Percentiles rank a stretch among this genome's conserved stretches.
Evolutionary conservation across 2,113 vertebrate genomes (phyloP).

Genomic region (Passer montanus): DNA sequence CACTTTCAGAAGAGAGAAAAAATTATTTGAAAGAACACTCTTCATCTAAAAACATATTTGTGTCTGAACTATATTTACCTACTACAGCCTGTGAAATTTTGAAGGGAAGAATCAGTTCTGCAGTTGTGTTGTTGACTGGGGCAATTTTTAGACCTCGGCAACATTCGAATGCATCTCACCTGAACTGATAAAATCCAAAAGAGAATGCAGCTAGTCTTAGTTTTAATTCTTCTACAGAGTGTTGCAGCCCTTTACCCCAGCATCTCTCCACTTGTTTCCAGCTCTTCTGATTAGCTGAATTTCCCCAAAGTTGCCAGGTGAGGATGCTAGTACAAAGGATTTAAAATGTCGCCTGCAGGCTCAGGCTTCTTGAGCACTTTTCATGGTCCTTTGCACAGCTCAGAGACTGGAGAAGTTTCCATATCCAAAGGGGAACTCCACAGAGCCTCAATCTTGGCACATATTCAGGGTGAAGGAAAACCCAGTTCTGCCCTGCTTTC

Average conservation of each 20-base stretch:
- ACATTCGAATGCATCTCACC: neutral
- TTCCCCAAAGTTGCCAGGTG: neutral
- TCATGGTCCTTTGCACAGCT: neutral
- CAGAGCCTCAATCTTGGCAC: neutral
- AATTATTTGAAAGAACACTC: slow-evolving; percentile 12
- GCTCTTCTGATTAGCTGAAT: neutral
- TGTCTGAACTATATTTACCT: slow-evolving; percentile 44
- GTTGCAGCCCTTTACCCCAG: neutral
- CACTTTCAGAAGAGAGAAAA: neutral
- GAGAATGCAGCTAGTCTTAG: neutral
- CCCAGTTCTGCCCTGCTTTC: neutral
- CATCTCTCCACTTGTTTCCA: neutral
- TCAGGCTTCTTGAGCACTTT: neutral
- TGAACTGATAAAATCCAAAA: neutral
- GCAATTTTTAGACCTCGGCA: neutral
- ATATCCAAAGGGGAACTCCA: neutral
- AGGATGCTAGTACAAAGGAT: neutral
- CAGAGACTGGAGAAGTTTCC: neutral
- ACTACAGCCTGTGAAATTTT: neutral
- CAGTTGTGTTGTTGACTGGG: neutral
- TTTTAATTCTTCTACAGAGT: neutral
- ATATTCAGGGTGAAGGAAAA: neutral
- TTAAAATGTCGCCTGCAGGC: neutral
- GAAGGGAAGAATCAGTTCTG: neutral
- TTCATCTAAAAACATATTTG: slow-evolving; percentile 5